Conservation (phyloP, 2,113 vertebrate species). For the Rhegmatorhina hoffmannsi region DNA sequence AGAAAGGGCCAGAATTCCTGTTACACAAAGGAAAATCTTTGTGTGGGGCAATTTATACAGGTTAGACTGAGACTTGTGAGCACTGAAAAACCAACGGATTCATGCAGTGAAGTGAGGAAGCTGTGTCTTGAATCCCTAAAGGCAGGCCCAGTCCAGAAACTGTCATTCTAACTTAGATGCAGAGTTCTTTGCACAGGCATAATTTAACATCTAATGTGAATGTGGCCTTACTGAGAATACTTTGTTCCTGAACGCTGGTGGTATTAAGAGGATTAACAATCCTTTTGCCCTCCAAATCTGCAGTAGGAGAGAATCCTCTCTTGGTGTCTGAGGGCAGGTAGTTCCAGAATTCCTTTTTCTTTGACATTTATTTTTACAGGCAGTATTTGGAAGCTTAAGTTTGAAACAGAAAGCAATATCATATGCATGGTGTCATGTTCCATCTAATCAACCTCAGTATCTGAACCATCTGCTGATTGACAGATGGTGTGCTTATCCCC, state of each 20-base stretch:
- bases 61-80: not conserved
- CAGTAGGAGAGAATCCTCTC: not conserved
- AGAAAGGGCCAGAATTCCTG: not conserved
- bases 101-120: not conserved
- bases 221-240: not conserved
- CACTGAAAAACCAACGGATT: not conserved
- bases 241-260: not conserved
- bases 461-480: not conserved
- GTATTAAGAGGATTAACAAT: not conserved
- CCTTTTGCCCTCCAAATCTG: not conserved
- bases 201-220: not conserved
- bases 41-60: not conserved
- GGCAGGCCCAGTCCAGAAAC: not conserved
- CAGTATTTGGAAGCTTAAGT: not conserved
- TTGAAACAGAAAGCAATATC: not conserved
- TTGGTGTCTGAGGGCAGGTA: not conserved
- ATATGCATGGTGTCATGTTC: fast-evolving
- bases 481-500: not conserved
- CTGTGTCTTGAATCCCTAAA: not conserved
- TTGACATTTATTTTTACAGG: not conserved
- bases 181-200: not conserved
- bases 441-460: not conserved
- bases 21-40: not conserved
- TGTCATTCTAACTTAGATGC: not conserved
- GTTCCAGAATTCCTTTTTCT: not conserved